These are phyloP conservation scores for Conchocele bisecta DNA, from an alignment of 2,888 invertebrate genomes.

Conservation along the genomic window DNA sequence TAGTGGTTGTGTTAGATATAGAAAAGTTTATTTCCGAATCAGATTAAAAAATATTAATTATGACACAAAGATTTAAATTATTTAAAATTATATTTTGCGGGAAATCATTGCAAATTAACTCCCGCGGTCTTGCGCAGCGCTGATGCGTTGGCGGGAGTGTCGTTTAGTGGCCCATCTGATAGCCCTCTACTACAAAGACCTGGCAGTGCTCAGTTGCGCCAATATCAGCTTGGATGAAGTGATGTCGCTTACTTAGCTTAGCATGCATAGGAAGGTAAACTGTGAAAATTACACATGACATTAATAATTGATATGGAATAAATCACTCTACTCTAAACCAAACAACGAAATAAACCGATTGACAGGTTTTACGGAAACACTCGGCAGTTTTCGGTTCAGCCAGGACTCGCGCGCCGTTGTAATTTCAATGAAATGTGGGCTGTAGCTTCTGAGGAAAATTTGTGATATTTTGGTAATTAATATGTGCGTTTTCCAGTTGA, in stretches of 20 bases:
- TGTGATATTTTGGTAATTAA: too few species aligned
- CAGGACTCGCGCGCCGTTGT: too few species aligned
- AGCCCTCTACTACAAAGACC: constrained; percentile 34
- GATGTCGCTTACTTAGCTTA: not conserved
- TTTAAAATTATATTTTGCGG: constrained; percentile 1
- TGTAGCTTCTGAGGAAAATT: too few species aligned
- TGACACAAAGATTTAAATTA: not conserved
- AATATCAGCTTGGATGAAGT: constrained; percentile 26
- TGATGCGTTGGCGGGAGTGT: constrained; percentile 58
- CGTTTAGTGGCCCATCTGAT: constrained; percentile 49
- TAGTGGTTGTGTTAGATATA: too few species aligned
- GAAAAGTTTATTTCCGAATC: too few species aligned
- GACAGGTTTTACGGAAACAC: too few species aligned
- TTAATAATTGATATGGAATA: too few species aligned
- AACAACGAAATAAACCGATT: too few species aligned
- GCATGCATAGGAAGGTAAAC: not conserved
- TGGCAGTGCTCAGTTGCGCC: constrained; percentile 44
- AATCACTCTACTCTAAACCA: too few species aligned
- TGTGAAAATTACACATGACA: too few species aligned
- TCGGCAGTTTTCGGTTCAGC: constrained; percentile 36
- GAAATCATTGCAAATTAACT: not conserved
- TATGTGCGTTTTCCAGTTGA: too few species aligned
- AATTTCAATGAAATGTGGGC: too few species aligned
- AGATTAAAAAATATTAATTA: not conserved
- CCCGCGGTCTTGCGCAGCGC: constrained; percentile 29